Conservation (phyloP, 2,888 invertebrate species). For the Epinotia nisella region DNA sequence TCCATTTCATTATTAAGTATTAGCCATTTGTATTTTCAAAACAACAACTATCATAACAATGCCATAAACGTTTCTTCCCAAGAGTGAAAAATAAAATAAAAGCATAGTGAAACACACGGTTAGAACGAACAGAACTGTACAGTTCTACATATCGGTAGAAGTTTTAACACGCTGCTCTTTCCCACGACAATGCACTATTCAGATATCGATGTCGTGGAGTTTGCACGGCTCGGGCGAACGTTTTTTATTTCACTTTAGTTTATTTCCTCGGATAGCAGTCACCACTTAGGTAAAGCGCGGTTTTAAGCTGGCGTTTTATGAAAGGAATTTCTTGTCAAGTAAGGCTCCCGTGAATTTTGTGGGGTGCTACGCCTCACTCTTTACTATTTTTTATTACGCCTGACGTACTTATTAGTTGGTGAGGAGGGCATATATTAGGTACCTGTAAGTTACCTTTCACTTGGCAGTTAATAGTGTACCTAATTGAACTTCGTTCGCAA, state of each 20-base stretch:
- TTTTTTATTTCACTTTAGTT: conserved; percentile 41
- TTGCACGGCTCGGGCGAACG: conserved; percentile 11
- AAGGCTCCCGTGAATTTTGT: conserved; percentile 26
- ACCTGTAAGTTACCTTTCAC: background rate
- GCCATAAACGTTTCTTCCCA: conserved; percentile 8
- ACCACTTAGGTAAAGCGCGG: conserved; percentile 43
- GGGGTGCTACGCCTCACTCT: conserved; percentile 4
- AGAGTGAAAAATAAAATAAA: conserved; percentile 22
- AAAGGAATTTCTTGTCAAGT: conserved; percentile 39
- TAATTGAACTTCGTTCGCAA: too few species aligned
- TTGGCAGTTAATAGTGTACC: background rate
- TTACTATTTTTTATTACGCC: conserved; percentile 15
- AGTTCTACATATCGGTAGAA: conserved; percentile 23
- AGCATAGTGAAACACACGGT: conserved; percentile 14
- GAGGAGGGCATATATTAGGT: background rate
- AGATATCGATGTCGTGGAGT: conserved; percentile 40
- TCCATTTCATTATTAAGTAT: conserved; percentile 11
- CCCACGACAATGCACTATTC: conserved; percentile 42
- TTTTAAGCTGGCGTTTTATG: conserved; percentile 39
- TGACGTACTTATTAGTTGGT: background rate
- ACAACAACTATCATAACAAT: conserved; percentile 22
- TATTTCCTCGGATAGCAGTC: conserved; percentile 41
- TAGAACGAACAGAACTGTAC: background rate
- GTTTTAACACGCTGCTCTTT: conserved; percentile 33
- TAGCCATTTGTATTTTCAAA: conserved; percentile 1